Evolutionary conservation across 2,113 vertebrate species (phyloP).

Genomic region (Platycercus adscitus): DNA sequence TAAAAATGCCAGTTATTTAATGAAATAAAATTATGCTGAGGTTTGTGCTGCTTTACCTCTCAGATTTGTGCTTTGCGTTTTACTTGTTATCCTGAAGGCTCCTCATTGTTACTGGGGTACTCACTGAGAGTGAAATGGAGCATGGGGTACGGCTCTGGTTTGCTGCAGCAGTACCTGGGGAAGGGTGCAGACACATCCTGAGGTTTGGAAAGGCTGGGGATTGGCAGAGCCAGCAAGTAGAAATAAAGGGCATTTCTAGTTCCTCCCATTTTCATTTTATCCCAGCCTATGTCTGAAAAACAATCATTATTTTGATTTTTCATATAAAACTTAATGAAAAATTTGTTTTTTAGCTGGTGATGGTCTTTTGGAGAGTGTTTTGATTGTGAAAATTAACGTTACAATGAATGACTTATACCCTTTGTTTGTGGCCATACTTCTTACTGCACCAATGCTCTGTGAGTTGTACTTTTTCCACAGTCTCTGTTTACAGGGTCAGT

Average conservation of each 20-base stretch:
- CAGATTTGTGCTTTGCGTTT: not conserved
- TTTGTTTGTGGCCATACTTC: not conserved
- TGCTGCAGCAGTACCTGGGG: not conserved
- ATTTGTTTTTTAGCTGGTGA: not conserved
- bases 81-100: not conserved
- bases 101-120: not conserved
- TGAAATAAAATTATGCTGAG: not conserved
- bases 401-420: not conserved
- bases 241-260: conserved; percentile 27
- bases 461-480: not conserved
- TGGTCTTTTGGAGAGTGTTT: not conserved
- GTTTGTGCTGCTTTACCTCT: not conserved
- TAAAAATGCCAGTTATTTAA: not conserved
- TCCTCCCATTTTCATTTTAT: conserved; percentile 4
- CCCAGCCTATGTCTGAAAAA: not conserved
- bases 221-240: not conserved
- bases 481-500: not conserved
- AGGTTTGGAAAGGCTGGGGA: not conserved
- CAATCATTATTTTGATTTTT: not conserved
- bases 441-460: accelerated
- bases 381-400: not conserved
- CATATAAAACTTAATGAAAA: not conserved
- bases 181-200: not conserved
- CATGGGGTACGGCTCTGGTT: not conserved
- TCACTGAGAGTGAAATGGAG: not conserved